These are phyloP conservation scores for Coracopsis vasa DNA, from an alignment of 2,113 vertebrate genomes.

Conservation along the genomic window DNA sequence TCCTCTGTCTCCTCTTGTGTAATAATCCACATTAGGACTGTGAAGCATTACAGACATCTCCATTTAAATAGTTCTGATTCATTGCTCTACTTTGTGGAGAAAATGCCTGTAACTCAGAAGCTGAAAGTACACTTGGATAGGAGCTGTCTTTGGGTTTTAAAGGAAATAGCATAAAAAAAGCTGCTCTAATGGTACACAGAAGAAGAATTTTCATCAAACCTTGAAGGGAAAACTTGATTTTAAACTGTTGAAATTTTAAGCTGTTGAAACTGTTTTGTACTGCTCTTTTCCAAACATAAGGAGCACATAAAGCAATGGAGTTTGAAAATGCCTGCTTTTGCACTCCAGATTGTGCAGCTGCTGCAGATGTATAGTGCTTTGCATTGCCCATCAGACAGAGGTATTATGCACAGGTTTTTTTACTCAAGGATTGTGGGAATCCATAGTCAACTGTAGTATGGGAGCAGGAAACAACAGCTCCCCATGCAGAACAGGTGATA, in stretches of 20 bases:
- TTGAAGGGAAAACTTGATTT: not conserved
- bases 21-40: not conserved
- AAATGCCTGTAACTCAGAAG: not conserved
- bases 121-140: not conserved
- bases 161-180: not conserved
- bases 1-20: not conserved
- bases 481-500: not conserved
- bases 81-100: not conserved
- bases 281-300: not conserved
- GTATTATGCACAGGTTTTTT: not conserved
- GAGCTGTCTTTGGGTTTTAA: not conserved
- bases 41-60: not conserved
- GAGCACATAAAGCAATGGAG: not conserved
- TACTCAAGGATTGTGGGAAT: not conserved
- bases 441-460: not conserved
- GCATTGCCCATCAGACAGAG: not conserved
- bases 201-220: not conserved
- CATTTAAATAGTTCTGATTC: not conserved
- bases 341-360: not conserved
- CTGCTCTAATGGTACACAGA: not conserved
- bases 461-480: not conserved
- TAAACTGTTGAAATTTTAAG: not conserved
- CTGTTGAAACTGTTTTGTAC: not conserved
- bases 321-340: not conserved
- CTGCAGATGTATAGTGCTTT: not conserved